Conservation (phyloP, 2,888 invertebrate genomes). For the Liodrosophila aerea region DNA sequence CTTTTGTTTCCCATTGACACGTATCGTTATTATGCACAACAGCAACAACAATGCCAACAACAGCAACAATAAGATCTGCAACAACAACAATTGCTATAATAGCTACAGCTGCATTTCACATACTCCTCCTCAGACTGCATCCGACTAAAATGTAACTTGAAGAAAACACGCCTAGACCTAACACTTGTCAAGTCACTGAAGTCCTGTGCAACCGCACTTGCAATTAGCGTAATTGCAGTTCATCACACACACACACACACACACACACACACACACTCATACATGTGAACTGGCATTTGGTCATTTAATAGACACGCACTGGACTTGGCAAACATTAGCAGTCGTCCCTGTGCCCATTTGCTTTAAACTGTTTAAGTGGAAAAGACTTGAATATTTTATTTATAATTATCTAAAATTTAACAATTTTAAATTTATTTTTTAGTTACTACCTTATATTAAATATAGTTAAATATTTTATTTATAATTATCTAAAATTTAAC, state of each 20-base stretch:
- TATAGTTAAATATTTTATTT: too few relatives aligned
- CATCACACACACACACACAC: slow-evolving; percentile 5
- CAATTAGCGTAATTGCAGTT: slow-evolving; percentile 68
- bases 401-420: too few relatives aligned
- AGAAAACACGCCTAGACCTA: slow-evolving; percentile 10
- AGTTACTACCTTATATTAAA: too few relatives aligned
- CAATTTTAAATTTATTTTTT: too few relatives aligned
- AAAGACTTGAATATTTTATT: too few relatives aligned
- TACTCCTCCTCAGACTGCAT: neutral
- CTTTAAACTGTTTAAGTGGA: neutral
- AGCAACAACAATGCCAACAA: neutral
- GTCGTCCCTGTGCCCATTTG: neutral
- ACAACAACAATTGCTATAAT: slow-evolving; percentile 11
- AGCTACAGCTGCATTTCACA: neutral
- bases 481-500: too few relatives aligned
- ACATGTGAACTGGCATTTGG: slow-evolving; percentile 17
- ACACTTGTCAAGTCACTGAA: slow-evolving; percentile 38
- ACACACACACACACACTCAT: neutral
- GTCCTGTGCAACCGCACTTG: slow-evolving; percentile 24
- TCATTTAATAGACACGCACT: slow-evolving; percentile 16
- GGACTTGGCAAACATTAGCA: neutral
- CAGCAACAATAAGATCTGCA: neutral
- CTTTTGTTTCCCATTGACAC: slow-evolving; percentile 48
- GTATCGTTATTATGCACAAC: slow-evolving; percentile 40
- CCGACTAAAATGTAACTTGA: slow-evolving; percentile 1